Conservation (phyloP, 2,797 vertebrate species). For the Dendrocincla tyrannina region DNA sequence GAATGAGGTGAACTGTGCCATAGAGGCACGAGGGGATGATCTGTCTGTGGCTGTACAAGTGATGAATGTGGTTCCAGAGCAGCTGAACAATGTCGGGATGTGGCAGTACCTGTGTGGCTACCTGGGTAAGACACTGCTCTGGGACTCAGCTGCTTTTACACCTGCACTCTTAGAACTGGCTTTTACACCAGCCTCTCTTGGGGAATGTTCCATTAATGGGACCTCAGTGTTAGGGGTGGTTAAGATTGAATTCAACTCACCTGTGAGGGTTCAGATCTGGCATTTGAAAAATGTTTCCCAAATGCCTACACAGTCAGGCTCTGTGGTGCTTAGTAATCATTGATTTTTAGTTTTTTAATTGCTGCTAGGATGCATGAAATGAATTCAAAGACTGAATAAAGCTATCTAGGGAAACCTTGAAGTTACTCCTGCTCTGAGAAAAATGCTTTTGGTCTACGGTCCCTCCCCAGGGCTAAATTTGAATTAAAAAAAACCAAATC, state of each 20-base stretch:
- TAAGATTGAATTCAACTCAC: background rate
- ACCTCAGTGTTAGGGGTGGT: background rate
- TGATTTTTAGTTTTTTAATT: background rate
- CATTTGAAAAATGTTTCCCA: background rate
- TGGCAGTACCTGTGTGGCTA: slow-evolving; percentile 81
- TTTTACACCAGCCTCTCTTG: background rate
- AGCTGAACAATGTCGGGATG: slow-evolving; percentile 84
- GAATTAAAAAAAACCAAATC: background rate
- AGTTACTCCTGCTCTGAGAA: background rate
- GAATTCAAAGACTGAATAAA: background rate
- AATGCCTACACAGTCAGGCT: background rate
- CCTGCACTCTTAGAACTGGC: background rate
- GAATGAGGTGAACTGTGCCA: slow-evolving; percentile 79
- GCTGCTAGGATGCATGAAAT: background rate
- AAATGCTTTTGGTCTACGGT: background rate
- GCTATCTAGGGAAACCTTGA: background rate
- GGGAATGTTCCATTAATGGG: background rate
- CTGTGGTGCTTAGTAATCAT: background rate
- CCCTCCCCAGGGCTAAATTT: background rate
- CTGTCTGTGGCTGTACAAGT: slow-evolving; percentile 83
- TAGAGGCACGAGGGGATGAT: slow-evolving; percentile 85
- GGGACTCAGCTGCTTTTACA: background rate
- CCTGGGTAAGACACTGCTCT: slow-evolving; percentile 51
- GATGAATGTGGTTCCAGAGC: slow-evolving; percentile 79
- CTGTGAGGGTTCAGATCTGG: background rate